phyloP scores from a whole-genome alignment of 2,797 vertebrate species.

The Chrosomus eos region DNA sequence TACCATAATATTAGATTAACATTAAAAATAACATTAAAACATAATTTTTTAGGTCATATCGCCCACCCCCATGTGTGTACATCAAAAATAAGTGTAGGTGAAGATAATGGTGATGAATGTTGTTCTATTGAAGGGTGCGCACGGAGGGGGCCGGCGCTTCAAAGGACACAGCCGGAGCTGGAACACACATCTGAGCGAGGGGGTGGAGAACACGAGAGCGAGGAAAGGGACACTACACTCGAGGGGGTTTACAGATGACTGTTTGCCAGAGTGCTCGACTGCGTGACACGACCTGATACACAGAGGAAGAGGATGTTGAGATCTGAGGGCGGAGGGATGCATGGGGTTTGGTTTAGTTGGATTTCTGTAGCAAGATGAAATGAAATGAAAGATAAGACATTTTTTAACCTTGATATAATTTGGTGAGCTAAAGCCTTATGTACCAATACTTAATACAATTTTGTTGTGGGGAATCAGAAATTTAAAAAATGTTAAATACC shows the following conservation, averaged over 20 bases:
- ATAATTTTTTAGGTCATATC: slow-evolving; percentile 4
- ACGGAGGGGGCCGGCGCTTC: slow-evolving; percentile 32
- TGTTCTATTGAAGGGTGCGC: slow-evolving; percentile 3
- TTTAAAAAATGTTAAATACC: too few species aligned
- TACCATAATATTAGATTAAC: slow-evolving; percentile 8
- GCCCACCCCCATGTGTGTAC: slow-evolving; percentile 13
- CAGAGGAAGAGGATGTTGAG: slow-evolving; percentile 6
- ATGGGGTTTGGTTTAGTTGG: not conserved
- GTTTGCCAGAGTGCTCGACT: slow-evolving; percentile 46
- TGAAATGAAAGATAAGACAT: not conserved
- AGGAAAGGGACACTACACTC: slow-evolving; percentile 27
- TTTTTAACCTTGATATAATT: too few species aligned
- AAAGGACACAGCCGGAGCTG: slow-evolving; percentile 31
- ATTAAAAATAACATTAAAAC: slow-evolving; percentile 28
- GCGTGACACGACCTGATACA: slow-evolving; percentile 34
- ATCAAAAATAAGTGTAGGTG: slow-evolving; percentile 30
- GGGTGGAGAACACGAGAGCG: slow-evolving; percentile 27
- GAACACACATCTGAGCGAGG: slow-evolving; percentile 23
- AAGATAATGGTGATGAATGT: slow-evolving; percentile 25
- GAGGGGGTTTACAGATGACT: slow-evolving; percentile 49
- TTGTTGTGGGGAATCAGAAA: too few species aligned
- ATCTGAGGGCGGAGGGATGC: slow-evolving; percentile 9
- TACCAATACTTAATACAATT: too few species aligned
- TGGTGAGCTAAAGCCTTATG: not conserved
- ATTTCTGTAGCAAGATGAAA: slow-evolving; percentile 25